Percentiles rank a stretch among this genome's conserved stretches.
phyloP scores from a whole-genome alignment of 53 echinoderm and acorn worm genomes.

The Glandiceps talaboti region DNA sequence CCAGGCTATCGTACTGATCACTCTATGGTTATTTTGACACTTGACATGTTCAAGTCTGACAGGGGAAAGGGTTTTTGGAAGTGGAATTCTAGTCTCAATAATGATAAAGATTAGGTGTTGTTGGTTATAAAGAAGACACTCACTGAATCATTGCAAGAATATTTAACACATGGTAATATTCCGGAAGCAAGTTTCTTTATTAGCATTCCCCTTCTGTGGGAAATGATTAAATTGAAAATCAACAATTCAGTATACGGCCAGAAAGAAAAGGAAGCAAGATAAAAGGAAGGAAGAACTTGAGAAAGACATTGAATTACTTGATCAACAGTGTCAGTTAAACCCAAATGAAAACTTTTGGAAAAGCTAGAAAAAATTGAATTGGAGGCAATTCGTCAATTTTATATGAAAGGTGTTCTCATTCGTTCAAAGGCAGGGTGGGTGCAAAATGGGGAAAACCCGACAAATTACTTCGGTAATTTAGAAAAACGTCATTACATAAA shows the following conservation, averaged over 20 bases:
- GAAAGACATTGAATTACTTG: neutral
- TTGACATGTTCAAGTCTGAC: conserved; percentile 2
- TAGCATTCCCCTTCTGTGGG: neutral
- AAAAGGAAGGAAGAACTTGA: neutral
- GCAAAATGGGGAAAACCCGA: neutral
- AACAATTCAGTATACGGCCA: neutral
- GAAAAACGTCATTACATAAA: neutral
- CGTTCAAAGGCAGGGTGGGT: neutral
- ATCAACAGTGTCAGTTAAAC: neutral
- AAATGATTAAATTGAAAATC: neutral
- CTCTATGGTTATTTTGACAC: conserved; percentile 6
- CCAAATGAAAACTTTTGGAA: neutral
- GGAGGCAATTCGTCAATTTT: neutral
- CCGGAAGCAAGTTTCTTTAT: neutral
- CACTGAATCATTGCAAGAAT: neutral
- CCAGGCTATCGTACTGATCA: conserved; percentile 21
- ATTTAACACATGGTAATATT: neutral
- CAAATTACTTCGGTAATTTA: neutral
- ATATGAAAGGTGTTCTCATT: neutral
- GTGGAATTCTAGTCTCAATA: neutral
- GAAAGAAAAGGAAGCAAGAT: neutral
- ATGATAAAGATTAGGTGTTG: neutral
- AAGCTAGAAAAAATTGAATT: neutral
- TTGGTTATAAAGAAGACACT: neutral
- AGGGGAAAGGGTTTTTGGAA: neutral